Conservation (phyloP, 2,888 invertebrate genomes). For the Leptopilina myrica region DNA sequence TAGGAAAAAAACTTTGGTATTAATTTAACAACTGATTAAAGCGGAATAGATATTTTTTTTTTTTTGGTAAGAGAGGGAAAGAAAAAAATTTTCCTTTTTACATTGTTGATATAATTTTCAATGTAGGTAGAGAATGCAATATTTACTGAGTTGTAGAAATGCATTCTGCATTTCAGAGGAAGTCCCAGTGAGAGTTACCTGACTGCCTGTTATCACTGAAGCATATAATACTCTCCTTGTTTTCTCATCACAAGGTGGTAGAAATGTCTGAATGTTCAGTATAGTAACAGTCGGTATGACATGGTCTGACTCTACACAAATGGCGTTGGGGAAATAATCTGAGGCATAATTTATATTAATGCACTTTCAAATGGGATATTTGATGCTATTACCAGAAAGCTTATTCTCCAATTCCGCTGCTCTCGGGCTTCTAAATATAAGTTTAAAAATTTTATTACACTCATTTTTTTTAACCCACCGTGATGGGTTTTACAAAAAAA, state of each 20-base stretch:
- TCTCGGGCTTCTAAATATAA: neutral
- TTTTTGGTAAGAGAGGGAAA: neutral
- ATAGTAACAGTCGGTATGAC: slow-evolving; percentile 37
- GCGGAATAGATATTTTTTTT: neutral
- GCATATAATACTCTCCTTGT: slow-evolving; percentile 30
- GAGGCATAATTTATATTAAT: slow-evolving; percentile 13
- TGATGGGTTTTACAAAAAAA: too few relatives aligned
- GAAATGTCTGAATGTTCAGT: slow-evolving; percentile 32
- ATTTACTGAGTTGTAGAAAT: slow-evolving; percentile 16
- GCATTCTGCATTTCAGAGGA: slow-evolving; percentile 2
- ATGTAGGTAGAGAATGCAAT: neutral
- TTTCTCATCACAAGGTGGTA: slow-evolving; percentile 35
- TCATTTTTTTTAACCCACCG: too few relatives aligned
- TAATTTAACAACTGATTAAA: neutral
- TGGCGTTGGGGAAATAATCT: slow-evolving; percentile 14
- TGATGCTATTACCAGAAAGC: neutral
- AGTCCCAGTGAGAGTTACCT: slow-evolving; percentile 21
- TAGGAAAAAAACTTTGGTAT: neutral
- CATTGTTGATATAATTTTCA: slow-evolving; percentile 21
- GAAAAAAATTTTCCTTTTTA: neutral
- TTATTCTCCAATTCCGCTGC: neutral
- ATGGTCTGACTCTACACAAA: slow-evolving; percentile 32
- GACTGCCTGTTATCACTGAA: slow-evolving; percentile 27
- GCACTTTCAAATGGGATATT: neutral
- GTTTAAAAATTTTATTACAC: too few relatives aligned